Conservation (phyloP, 2,113 vertebrate genomes). For the Oreotrochilus melanogaster region DNA sequence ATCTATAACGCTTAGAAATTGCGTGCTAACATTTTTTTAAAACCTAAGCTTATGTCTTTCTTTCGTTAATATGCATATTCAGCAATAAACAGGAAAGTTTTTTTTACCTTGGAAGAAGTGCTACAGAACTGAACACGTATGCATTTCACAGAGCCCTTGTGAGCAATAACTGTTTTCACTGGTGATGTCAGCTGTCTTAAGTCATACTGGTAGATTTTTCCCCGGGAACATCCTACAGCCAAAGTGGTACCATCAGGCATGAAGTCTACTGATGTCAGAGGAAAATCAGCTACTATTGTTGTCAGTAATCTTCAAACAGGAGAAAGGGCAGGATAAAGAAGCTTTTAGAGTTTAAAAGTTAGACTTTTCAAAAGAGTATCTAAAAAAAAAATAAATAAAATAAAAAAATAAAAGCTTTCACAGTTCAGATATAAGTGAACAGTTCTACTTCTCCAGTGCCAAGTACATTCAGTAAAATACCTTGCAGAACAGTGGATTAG, state of each 20-base stretch:
- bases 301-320: constrained; percentile 79
- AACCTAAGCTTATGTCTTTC: neutral
- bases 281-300: constrained; percentile 87
- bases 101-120: constrained; percentile 83
- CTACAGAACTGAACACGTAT: constrained; percentile 87
- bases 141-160: constrained; percentile 94
- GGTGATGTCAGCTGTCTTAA: constrained; percentile 91
- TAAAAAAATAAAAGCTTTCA: neutral
- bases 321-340: neutral
- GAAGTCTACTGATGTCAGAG: constrained; percentile 93
- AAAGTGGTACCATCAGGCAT: constrained; percentile 91
- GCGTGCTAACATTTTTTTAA: neutral
- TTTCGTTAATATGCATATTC: neutral
- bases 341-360: neutral
- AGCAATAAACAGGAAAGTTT: neutral
- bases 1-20: neutral
- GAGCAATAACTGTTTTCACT: constrained; percentile 86
- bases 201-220: constrained; percentile 93
- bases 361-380: neutral
- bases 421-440: neutral
- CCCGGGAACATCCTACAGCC: constrained; percentile 91
- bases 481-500: neutral
- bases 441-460: neutral
- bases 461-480: neutral
- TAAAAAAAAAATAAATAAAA: neutral